phyloP scores from a whole-genome alignment of 2,888 invertebrate species.

The Caradrina kadenii region DNA sequence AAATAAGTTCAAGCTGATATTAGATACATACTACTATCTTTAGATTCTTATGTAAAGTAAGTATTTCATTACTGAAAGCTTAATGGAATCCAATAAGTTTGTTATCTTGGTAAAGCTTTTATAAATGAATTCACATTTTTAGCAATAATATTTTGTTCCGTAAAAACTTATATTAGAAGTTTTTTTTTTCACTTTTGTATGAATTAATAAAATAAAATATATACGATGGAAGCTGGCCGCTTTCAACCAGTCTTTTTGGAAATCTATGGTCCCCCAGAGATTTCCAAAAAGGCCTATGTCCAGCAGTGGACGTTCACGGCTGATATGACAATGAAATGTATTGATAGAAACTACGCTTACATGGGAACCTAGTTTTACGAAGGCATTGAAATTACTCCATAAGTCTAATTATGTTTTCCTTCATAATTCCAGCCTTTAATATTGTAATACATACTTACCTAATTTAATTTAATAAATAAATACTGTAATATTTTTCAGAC shows the following conservation, averaged over 20 bases:
- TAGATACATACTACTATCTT: conserved; percentile 36
- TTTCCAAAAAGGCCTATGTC: too few relatives aligned
- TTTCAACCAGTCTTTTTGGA: too few relatives aligned
- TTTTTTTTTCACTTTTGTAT: too few relatives aligned
- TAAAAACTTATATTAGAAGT: too few relatives aligned
- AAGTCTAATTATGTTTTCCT: conserved; percentile 22
- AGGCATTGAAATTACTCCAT: conserved; percentile 29
- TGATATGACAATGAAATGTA: background rate
- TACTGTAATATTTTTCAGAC: background rate
- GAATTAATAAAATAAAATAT: too few relatives aligned
- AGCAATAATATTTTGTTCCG: too few relatives aligned
- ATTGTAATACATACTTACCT: background rate
- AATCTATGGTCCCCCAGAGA: too few relatives aligned
- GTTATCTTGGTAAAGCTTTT: conserved; percentile 24
- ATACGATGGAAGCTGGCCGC: too few relatives aligned
- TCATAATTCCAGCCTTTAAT: conserved; percentile 10
- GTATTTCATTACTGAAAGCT: conserved; percentile 44
- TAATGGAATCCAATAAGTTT: conserved; percentile 30
- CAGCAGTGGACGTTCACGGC: too few relatives aligned
- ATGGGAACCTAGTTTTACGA: conserved; percentile 4
- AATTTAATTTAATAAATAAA: background rate
- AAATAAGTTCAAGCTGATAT: conserved; percentile 44
- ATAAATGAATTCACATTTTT: conserved; percentile 13
- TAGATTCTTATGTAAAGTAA: conserved; percentile 9
- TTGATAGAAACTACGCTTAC: conserved; percentile 27